Conservation (phyloP, 1,140 invertebrate species). For the Drosophila busckii region DNA sequence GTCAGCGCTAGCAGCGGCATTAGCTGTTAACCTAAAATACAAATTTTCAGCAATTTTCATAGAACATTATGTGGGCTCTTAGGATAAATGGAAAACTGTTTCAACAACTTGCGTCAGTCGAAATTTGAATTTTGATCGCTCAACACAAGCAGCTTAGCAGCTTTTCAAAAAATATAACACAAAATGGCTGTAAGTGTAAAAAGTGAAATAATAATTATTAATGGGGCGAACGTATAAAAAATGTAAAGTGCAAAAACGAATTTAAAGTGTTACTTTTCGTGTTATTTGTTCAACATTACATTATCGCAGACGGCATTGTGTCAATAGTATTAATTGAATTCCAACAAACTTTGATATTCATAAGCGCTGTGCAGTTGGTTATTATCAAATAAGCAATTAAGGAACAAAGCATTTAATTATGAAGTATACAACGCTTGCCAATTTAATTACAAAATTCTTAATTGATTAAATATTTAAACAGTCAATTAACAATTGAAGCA, state of each 20-base stretch:
- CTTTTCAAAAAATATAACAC: slow-evolving; percentile 30
- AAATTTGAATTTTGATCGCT: slow-evolving; percentile 60
- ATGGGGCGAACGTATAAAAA: not conserved
- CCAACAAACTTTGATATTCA: not conserved
- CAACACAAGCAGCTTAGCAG: slow-evolving; percentile 45
- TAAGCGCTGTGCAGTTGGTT: not conserved
- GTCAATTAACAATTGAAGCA: slow-evolving; percentile 35
- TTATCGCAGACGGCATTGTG: too few relatives aligned
- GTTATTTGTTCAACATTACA: too few relatives aligned
- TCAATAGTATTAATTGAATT: too few relatives aligned
- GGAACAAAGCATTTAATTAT: slow-evolving; percentile 34
- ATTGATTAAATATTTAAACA: slow-evolving; percentile 51
- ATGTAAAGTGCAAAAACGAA: not conserved
- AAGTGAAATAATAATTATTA: slow-evolving; percentile 10
- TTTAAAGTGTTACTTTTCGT: too few relatives aligned
- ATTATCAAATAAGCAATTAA: slow-evolving; percentile 43
- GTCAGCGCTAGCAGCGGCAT: slow-evolving; percentile 34
- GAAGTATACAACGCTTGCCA: slow-evolving; percentile 7
- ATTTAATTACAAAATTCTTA: slow-evolving; percentile 48
- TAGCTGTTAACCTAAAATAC: slow-evolving; percentile 63
- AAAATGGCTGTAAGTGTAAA: slow-evolving; percentile 69
- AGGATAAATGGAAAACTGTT: slow-evolving; percentile 75
- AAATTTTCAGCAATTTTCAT: slow-evolving; percentile 59
- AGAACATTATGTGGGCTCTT: slow-evolving; percentile 61
- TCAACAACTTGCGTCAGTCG: slow-evolving; percentile 72